Evolutionary conservation across 2,113 vertebrate species (phyloP).

Genomic region (Channa maculata): DNA sequence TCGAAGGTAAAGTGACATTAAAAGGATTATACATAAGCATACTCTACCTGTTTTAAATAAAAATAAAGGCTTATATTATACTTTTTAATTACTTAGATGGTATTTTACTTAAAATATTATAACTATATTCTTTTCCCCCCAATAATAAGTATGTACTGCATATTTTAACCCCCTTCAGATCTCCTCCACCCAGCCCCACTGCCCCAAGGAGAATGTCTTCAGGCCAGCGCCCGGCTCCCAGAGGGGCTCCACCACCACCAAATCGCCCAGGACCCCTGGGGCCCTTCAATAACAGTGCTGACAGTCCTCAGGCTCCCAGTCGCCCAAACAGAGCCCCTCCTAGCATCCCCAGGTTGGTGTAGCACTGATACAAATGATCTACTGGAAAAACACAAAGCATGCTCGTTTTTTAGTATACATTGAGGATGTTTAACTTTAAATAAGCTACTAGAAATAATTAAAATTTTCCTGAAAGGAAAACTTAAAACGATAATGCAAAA

Average conservation of each 20-base stretch:
- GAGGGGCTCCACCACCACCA: conserved; percentile 88
- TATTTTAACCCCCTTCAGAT: conserved; percentile 76
- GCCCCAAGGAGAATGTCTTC: conserved; percentile 88
- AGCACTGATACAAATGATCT: not conserved
- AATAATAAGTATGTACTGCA: not conserved
- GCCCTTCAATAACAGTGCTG: conserved; percentile 87
- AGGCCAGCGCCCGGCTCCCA: conserved; percentile 85
- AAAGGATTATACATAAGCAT: not conserved
- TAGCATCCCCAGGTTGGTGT: conserved; percentile 92
- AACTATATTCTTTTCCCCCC: too few relatives aligned
- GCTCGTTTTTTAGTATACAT: not conserved
- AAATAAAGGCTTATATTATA: not conserved
- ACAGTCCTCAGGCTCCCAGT: conserved; percentile 92
- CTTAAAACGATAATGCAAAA: too few relatives aligned
- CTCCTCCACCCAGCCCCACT: conserved; percentile 89
- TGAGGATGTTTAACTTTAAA: too few relatives aligned
- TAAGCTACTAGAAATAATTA: too few relatives aligned
- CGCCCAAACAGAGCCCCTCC: conserved; percentile 92
- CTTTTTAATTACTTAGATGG: too few relatives aligned
- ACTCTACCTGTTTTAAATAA: not conserved
- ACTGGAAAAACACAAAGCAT: not conserved
- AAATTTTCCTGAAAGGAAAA: too few relatives aligned
- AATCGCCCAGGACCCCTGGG: conserved; percentile 90
- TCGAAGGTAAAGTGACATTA: conserved; percentile 59
- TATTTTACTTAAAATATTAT: too few relatives aligned